Base-by-base conservation (phyloP, 2,113 vertebrate genomes). In the Hipposideros armiger region DNA sequence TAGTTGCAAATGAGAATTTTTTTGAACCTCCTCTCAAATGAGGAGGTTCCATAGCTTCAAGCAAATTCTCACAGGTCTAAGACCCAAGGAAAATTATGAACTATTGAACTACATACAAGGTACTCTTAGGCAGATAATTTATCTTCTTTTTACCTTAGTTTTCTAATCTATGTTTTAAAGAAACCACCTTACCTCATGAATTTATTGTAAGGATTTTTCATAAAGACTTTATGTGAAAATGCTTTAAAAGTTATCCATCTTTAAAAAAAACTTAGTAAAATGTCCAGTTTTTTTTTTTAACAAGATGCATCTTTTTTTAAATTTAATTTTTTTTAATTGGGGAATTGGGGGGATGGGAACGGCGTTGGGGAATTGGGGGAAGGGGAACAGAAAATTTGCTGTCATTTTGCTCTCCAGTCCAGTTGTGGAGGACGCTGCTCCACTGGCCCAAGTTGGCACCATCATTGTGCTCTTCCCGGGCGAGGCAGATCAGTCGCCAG, bases 81-180 rank as follows among this genome's bases (percentile, higher is more conserved):
- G 56, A 90, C 47, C 36, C 70, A 84, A 88, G 62, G 64, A 87
- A 58, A 62, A 14, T 85, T 67, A 94, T 20, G 24, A 90, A 67
- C 74, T 70, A 90, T 30, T 77, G 15, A 95, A 64, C 20, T 87
- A 67, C 7, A 69, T 60, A 85, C 4, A 74, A 82, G 42, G 56
- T 73, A 70, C 74, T 50, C n/a, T 76, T 70, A 81, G 76, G 47
- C 19, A 77, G 84, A 42, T 62, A 72, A 87, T 19, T 47, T 30
- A 52, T 60, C 56, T 64, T 87, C 42, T 92, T 66, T 40, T 17
- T 86, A 70, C 45, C 4, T 81, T 81, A 74, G 40, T 92, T 87
- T 88, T 67, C 69, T 56, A 87, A 70, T 89, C 36, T 86, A 2
- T 73, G 80, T 50, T 93, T 83, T 93, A 60, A 70, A 86, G n/a